Percentiles rank a stretch among this genome's conserved stretches.
phyloP scores from a whole-genome alignment of 2,888 invertebrate genomes.

The Drosophila helvetica region DNA sequence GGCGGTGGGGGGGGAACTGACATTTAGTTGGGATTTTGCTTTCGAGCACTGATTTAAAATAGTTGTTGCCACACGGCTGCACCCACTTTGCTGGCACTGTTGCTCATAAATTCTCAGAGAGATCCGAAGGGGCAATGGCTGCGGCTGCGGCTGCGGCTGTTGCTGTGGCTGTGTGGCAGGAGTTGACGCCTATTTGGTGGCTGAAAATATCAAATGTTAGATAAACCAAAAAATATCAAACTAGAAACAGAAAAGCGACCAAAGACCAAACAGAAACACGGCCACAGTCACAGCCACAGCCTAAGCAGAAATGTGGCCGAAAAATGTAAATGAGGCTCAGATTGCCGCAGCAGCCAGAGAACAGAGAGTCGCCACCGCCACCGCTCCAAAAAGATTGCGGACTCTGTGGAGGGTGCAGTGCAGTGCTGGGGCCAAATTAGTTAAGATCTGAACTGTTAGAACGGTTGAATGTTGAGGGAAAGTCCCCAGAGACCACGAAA shows the following conservation, averaged over 20 bases:
- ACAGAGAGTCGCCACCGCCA: not conserved
- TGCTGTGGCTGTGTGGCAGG: not conserved
- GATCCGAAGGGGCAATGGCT: not conserved
- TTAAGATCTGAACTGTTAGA: constrained; percentile 14
- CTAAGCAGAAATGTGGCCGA: constrained; percentile 8
- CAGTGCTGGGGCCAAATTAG: constrained; percentile 12
- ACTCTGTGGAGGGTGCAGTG: not conserved
- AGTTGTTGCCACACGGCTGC: constrained; percentile 52
- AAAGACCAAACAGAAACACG: not conserved
- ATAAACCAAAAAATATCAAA: constrained; percentile 26
- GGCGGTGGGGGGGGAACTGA: not conserved
- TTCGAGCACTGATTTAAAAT: constrained; percentile 48
- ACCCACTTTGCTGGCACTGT: constrained; percentile 51
- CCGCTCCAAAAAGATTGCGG: not conserved
- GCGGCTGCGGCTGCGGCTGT: constrained; percentile 15
- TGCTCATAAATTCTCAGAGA: constrained; percentile 67
- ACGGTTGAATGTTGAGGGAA: not conserved
- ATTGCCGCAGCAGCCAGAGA: constrained; percentile 6
- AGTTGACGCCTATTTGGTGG: constrained; percentile 26
- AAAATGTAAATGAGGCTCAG: constrained; percentile 42
- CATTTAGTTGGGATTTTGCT: constrained; percentile 34
- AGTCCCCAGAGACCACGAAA: not conserved
- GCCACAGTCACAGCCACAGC: not conserved
- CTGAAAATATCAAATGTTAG: constrained; percentile 34
- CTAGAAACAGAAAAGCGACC: constrained; percentile 3